Conservation (phyloP, 2,113 vertebrate species). For the Pteronura brasiliensis region DNA sequence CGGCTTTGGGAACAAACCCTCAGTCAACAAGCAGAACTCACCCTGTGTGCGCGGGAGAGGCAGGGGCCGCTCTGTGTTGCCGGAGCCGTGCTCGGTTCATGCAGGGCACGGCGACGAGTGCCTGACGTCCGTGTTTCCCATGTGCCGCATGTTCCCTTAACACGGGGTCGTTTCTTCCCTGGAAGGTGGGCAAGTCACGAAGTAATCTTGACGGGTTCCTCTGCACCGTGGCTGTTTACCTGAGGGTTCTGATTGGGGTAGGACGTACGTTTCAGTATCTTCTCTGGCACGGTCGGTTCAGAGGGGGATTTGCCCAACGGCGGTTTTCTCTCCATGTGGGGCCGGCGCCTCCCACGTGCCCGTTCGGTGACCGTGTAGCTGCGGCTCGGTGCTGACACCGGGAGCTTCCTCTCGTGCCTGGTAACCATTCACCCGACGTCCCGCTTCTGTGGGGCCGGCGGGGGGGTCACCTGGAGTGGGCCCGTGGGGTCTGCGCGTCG, state of each 20-base stretch:
- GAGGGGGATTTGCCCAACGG: accelerated
- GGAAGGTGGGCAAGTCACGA: not conserved
- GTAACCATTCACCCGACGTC: not conserved
- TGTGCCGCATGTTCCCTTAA: accelerated
- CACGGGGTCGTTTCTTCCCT: not conserved
- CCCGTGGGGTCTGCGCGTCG: accelerated
- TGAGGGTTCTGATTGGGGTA: not conserved
- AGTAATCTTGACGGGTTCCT: accelerated
- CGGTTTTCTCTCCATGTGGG: not conserved
- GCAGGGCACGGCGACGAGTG: accelerated
- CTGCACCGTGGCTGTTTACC: accelerated
- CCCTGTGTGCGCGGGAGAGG: accelerated
- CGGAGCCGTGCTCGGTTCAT: not conserved
- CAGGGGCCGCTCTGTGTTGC: not conserved
- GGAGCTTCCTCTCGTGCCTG: accelerated
- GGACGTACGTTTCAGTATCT: not conserved
- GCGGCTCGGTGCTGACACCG: accelerated
- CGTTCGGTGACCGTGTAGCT: not conserved
- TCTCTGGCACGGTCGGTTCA: not conserved
- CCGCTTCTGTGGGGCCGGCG: accelerated
- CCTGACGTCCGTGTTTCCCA: not conserved
- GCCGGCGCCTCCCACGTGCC: not conserved
- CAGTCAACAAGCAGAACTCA: too few species aligned
- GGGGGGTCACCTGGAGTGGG: accelerated
- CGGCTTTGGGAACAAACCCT: not conserved